Base-by-base conservation (phyloP, 2,113 vertebrate species). In the Sigmodon hispidus region DNA sequence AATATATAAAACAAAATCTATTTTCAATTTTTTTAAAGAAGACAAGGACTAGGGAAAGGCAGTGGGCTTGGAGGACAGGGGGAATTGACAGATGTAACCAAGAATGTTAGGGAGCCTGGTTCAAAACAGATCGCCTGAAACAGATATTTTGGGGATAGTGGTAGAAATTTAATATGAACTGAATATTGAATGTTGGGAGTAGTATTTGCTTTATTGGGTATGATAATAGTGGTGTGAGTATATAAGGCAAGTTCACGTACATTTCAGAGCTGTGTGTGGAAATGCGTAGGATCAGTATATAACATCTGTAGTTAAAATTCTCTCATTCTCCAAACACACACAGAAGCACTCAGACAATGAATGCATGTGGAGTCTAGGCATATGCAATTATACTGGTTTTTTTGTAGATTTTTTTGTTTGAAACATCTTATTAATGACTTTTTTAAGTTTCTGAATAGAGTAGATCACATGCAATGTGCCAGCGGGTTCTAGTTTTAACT, bases 371-470 rank as follows among this genome's bases (percentile, higher is more conserved):
- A 86, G 69, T 36, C 34, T 59, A 61, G 31, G 3, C 65, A 50
- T 90, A 57, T 87, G 43, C 95, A 88, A 52, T 80, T 83, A 43
- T 72, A 84, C 26, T 88, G 87, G n/a, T n/a, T 80, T 88, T 34
- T 15, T 94, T 80, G 13, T 65, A 72, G 75, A 67, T 93, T 87
- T 69, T 87, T 12, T 91, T 83, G 22, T 88, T 91, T 85, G 40
- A 59, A 69, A 85, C 22, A 77, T 79, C 55, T 85, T 89, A 45
- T 31, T 55, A 89, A 40, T 92, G 80, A 57, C 55, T 72, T 80
- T 67, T 55, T 55, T n/a, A 81, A 86, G 45, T 31, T 36, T 45
- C 10, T 52, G 22, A 83, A 40, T 57, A 70, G 26, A 96, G 13
- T 57, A 88, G 50, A 70, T 48, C 10, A 29, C 9, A 89, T 12